phyloP scores from a whole-genome alignment of 35 echinoderm and acorn worm species.

The Eucidaris tribuloides region DNA sequence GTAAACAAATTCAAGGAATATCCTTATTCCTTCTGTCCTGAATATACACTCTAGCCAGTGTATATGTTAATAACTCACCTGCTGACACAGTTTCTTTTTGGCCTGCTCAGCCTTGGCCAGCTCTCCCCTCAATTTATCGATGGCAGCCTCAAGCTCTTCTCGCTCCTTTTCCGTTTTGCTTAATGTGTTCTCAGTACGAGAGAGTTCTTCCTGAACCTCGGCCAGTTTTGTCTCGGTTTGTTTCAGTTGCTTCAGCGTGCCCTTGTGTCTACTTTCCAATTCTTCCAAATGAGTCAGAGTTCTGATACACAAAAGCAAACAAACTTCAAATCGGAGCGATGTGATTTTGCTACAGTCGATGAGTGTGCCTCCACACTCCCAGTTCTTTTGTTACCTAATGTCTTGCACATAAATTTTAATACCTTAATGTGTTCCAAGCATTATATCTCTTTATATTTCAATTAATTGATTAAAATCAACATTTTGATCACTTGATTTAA shows the following conservation, averaged over 20 bases:
- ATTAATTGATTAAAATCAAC: too few relatives aligned
- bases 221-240: not conserved
- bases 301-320: too few relatives aligned
- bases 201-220: slow-evolving; percentile 8
- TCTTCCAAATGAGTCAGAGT: not conserved
- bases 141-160: slow-evolving; percentile 38
- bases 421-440: too few relatives aligned
- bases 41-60: not conserved
- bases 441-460: too few relatives aligned
- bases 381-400: too few relatives aligned
- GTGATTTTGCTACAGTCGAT: too few relatives aligned
- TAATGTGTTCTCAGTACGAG: not conserved
- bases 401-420: too few relatives aligned
- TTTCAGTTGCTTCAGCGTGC: not conserved
- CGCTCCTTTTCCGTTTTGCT: slow-evolving; percentile 43
- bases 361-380: too few relatives aligned
- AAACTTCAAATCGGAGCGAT: too few relatives aligned
- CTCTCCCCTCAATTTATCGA: slow-evolving; percentile 31
- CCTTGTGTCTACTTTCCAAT: not conserved
- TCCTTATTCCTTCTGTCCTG: not conserved
- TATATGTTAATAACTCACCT: not conserved
- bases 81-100: slow-evolving; percentile 31
- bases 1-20: not conserved
- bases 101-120: slow-evolving; percentile 23
- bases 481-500: too few relatives aligned